Percentiles rank a stretch among this genome's conserved stretches.
Evolutionary conservation across 2,888 invertebrate genomes (phyloP).

Genomic region (Thymelicus sylvestris): DNA sequence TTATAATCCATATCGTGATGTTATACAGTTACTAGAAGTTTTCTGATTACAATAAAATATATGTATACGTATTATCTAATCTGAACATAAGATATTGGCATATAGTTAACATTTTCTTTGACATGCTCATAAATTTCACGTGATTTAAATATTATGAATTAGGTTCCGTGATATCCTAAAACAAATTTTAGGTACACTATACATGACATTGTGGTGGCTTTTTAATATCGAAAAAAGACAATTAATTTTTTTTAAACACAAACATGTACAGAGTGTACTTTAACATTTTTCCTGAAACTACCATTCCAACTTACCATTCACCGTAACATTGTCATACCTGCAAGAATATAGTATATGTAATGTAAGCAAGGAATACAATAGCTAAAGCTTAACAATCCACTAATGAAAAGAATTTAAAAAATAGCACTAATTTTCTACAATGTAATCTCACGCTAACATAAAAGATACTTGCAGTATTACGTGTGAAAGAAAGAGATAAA

Average conservation of each 20-base stretch:
- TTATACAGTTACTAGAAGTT: background rate
- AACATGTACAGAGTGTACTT: no score
- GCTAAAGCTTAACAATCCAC: slow-evolving; percentile 50
- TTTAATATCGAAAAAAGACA: no score
- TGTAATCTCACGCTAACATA: slow-evolving; percentile 43
- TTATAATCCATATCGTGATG: background rate
- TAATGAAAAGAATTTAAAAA: slow-evolving; percentile 58
- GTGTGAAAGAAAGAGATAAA: slow-evolving; percentile 55
- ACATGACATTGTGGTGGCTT: no score
- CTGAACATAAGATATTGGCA: no score
- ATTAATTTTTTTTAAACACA: no score
- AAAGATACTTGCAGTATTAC: slow-evolving; percentile 39
- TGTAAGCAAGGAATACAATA: slow-evolving; percentile 32
- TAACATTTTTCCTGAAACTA: background rate
- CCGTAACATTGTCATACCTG: slow-evolving; percentile 3
- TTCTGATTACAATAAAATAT: background rate
- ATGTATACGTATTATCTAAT: no score
- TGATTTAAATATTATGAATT: no score
- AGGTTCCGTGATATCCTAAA: no score
- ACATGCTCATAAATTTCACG: no score
- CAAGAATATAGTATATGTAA: slow-evolving; percentile 16
- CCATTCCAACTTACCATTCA: background rate
- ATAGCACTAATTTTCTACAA: slow-evolving; percentile 40
- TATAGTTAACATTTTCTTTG: no score
- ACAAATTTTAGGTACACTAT: no score